These are phyloP conservation scores for Myripristis jacobus DNA, from an alignment of 2,797 vertebrate species.

Conservation along the genomic window DNA sequence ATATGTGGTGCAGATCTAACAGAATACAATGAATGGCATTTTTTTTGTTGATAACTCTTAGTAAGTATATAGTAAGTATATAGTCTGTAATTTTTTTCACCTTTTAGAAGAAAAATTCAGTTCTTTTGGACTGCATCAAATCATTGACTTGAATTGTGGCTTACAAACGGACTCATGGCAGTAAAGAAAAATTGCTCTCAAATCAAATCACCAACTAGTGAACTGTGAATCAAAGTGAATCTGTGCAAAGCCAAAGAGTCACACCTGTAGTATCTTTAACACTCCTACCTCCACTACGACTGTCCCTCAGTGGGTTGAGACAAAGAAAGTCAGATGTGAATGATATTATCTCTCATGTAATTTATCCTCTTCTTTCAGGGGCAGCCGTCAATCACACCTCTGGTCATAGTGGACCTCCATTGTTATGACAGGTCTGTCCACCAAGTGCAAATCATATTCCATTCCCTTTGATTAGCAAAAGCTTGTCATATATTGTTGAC, in stretches of 20 bases:
- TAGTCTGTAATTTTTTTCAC: no score
- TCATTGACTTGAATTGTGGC: background rate
- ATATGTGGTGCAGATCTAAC: no score
- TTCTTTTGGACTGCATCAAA: no score
- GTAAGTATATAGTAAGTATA: no score
- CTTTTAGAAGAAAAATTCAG: no score
- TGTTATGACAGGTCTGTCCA: constrained; percentile 2
- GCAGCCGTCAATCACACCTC: constrained; percentile 40
- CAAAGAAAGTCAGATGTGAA: constrained; percentile 15
- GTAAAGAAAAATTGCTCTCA: no score
- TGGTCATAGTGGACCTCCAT: constrained; percentile 11
- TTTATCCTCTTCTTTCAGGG: constrained; percentile 29
- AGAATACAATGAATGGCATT: no score
- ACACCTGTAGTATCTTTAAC: constrained; percentile 2
- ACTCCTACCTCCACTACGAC: background rate
- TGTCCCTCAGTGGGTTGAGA: background rate
- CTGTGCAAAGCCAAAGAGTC: background rate
- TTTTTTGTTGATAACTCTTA: no score
- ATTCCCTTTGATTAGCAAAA: constrained; percentile 48
- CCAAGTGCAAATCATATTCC: constrained; percentile 21
- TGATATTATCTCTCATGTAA: constrained; percentile 5
- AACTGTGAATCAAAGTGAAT: no score
- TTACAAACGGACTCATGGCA: no score
- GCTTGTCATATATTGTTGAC: constrained; percentile 10
- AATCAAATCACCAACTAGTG: no score